Evolutionary conservation across 2,888 invertebrate genomes (phyloP), one percentile per base, ranked within the genome.

Genomic region (Patella ulyssiponensis): DNA sequence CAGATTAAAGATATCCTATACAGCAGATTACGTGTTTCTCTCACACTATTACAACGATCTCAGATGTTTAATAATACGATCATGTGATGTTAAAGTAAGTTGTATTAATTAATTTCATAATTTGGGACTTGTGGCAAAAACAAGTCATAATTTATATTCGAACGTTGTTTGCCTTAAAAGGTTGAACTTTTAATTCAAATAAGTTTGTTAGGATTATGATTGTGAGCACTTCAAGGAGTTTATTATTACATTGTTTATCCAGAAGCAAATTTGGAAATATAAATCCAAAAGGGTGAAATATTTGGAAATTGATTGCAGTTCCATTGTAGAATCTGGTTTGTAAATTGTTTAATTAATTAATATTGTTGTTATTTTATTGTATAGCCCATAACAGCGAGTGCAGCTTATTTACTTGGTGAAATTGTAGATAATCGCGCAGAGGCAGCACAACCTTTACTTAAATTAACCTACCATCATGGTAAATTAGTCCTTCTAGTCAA

Each of bases 21-120:
- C 96, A 23, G 95, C 96, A 71, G 97, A 97, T 93, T 95, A 96
- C 92, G 97, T 97, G 75, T 96, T 97, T 92, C 95, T 96, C 69
- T 94, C 95, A 77, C 94, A 94, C 86, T 95, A 95, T 87, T 97
- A 97, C 90, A 94, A 95, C 84, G 94, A 94, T 86, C 93, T 97
- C 17, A 94, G 96, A 89, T 94, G 95, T 90, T 93, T 97, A 77
- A 93, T 97, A 80, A 93, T 97, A 54, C 94, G 95, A 89, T 95
- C 95, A 88, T 94, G 94, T 73, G 93, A 94, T 81, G 93, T 94
- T 81, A 93, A 94, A 93, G 95, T 95, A 89, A 91, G 84, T 44
- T 44, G 44, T 44, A 44, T 44, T 44, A 44, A 44, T 44, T 9
- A 44, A 9, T 44, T 44, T 44, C 44, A 44, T 44, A 44, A 7